Percentiles rank a stretch among this genome's conserved stretches.
These are phyloP conservation scores for Drosophila engyochracea DNA, from an alignment of 2,888 invertebrate species.

Conservation along the genomic window DNA sequence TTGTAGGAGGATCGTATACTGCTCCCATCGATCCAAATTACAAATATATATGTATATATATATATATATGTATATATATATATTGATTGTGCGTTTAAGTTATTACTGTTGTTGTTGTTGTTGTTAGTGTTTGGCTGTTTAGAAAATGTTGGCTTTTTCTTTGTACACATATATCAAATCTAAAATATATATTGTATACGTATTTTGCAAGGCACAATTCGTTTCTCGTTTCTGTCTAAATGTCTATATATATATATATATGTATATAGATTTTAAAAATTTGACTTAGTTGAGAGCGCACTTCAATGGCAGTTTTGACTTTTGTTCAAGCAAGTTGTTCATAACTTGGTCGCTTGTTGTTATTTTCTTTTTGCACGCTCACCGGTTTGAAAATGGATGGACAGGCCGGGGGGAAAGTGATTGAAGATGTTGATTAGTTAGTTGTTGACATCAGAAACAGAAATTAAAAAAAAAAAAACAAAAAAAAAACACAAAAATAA, in stretches of 20 bases:
- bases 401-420: neutral
- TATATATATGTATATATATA: neutral
- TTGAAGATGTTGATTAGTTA: neutral
- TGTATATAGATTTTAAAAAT: slow-evolving; percentile 39
- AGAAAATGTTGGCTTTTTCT: slow-evolving; percentile 33
- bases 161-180: slow-evolving; percentile 27
- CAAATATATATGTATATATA: neutral
- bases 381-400: slow-evolving; percentile 26
- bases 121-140: slow-evolving; percentile 47
- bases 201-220: slow-evolving; percentile 73
- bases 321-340: slow-evolving; percentile 50
- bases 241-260: slow-evolving; percentile 29
- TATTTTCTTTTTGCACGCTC: slow-evolving; percentile 29
- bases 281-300: slow-evolving; percentile 78
- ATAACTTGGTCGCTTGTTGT: slow-evolving; percentile 5
- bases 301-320: slow-evolving; percentile 76
- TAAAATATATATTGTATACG: slow-evolving; percentile 14
- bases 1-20: slow-evolving; percentile 21
- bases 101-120: slow-evolving; percentile 16
- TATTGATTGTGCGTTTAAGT: slow-evolving; percentile 50
- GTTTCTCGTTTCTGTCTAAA: slow-evolving; percentile 51
- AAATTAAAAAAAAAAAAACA: neutral
- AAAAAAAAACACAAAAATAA: neutral
- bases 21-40: slow-evolving; percentile 11
- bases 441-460: neutral